Base-by-base conservation (phyloP, 2,888 invertebrate species). In the Agrochola lota region DNA sequence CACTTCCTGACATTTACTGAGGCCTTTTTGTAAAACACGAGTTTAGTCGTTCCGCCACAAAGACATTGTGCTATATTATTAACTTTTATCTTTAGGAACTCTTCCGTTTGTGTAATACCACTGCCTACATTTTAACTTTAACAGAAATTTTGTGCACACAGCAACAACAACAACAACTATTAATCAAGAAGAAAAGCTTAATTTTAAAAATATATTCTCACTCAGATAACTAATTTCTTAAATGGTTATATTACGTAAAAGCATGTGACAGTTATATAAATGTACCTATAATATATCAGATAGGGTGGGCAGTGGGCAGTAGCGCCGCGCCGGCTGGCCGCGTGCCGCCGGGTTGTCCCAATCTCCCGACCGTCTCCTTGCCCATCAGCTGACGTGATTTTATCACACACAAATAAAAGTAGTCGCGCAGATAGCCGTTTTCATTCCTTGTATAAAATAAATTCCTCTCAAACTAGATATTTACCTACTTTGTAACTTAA, bases 1-100 rank as follows among this genome's bases (percentile, higher is more conserved):
- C 85, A 80, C 92, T 92, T 90, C 90, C 91, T 91, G 91, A 90
- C 91, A 91, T 91, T 91, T 85, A 89, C 88, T 81, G 85, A 81
- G 84, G 89, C 88, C 85, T 88, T 91, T 92, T 92, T 92, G 91
- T 89, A 73, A 80, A 79, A 83, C 85, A 74, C 78, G 79, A 77
- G 84, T 78, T 83, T 82, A 85, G 83, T 84, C 81, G 69, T 81
- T 84, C 71, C 78, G 84, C 81, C 71, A 82, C 74, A 85, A 75
- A 83, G 74, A 63, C 66, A 75, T 75, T 69, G 59, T 83, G 70
- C 75, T 84, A 77, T 85, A 75, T 75, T 73, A 85, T 82, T 66
- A 77, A 82, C 63, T 69, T 74, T 80, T 77, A 80, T 69, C 70
- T 75, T 75, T 71, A 71, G 55, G 11, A 62, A 76, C 64, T 52